phyloP scores from a whole-genome alignment of 2,888 invertebrate species.

The Habrosyne pyritoides region DNA sequence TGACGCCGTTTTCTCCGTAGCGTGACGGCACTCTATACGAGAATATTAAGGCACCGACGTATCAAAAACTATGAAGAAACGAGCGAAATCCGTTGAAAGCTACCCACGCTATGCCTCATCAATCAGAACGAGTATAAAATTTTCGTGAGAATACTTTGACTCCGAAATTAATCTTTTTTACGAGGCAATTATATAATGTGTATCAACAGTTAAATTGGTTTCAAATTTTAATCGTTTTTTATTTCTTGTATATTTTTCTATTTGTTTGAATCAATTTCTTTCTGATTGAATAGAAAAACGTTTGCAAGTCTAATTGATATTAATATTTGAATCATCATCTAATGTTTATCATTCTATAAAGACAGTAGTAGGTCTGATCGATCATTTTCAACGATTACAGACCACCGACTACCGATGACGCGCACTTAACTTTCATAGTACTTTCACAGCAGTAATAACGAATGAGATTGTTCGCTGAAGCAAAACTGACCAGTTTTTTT shows the following conservation, averaged over 20 bases:
- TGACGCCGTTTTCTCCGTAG: slow-evolving; percentile 42
- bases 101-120: slow-evolving; percentile 36
- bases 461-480: slow-evolving; percentile 50
- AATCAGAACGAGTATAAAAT: slow-evolving; percentile 45
- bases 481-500: slow-evolving; percentile 44
- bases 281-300: slow-evolving; percentile 42
- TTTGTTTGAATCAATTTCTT: slow-evolving; percentile 35
- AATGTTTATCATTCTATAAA: slow-evolving; percentile 36
- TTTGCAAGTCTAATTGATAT: slow-evolving; percentile 34
- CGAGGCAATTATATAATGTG: slow-evolving; percentile 36
- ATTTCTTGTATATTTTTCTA: slow-evolving; percentile 18
- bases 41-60: slow-evolving; percentile 33
- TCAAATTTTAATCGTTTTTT: slow-evolving; percentile 5
- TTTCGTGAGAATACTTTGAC: slow-evolving; percentile 43
- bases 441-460: slow-evolving; percentile 56
- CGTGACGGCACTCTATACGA: slow-evolving; percentile 49
- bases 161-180: slow-evolving; percentile 30
- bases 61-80: slow-evolving; percentile 28
- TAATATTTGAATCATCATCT: slow-evolving; percentile 47
- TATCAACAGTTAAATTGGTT: slow-evolving; percentile 22
- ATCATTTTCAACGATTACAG: slow-evolving; percentile 58
- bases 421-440: slow-evolving; percentile 50
- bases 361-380: slow-evolving; percentile 50
- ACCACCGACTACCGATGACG: slow-evolving; percentile 16
- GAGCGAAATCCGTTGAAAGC: slow-evolving; percentile 49